Conservation (phyloP, 2,113 vertebrate species). For the Entelurus aequoreus region DNA sequence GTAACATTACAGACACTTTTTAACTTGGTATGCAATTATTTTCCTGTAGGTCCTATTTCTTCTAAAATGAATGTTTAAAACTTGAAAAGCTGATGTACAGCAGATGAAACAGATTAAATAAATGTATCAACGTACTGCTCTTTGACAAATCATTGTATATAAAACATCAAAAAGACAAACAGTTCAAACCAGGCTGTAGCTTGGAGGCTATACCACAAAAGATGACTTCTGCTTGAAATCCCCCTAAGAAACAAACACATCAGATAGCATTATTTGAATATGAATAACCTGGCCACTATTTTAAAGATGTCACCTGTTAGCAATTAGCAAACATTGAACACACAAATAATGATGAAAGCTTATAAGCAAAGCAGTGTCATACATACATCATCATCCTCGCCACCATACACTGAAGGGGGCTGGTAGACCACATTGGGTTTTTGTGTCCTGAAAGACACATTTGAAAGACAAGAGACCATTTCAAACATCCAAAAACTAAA, state of each 20-base stretch:
- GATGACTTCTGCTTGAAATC: constrained; percentile 78
- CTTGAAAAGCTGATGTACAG: no score
- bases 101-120: no score
- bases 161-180: constrained; percentile 8
- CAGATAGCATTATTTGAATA: constrained; percentile 7
- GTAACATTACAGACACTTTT: no score
- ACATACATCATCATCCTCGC: constrained; percentile 66
- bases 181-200: constrained; percentile 1
- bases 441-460: constrained; percentile 43
- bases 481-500: not conserved
- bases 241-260: constrained; percentile 48
- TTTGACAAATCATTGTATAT: constrained; percentile 13
- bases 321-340: not conserved
- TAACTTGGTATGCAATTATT: no score
- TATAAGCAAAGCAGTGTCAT: not conserved
- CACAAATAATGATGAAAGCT: not conserved
- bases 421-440: constrained; percentile 60
- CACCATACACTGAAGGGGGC: constrained; percentile 35
- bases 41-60: no score
- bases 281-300: not conserved
- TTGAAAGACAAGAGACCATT: not conserved
- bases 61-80: no score
- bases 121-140: not conserved
- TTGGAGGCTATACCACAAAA: constrained; percentile 67
- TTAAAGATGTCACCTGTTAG: not conserved